These are phyloP conservation scores for Dryoscopus gambensis DNA, from an alignment of 2,113 vertebrate genomes.

Conservation along the genomic window DNA sequence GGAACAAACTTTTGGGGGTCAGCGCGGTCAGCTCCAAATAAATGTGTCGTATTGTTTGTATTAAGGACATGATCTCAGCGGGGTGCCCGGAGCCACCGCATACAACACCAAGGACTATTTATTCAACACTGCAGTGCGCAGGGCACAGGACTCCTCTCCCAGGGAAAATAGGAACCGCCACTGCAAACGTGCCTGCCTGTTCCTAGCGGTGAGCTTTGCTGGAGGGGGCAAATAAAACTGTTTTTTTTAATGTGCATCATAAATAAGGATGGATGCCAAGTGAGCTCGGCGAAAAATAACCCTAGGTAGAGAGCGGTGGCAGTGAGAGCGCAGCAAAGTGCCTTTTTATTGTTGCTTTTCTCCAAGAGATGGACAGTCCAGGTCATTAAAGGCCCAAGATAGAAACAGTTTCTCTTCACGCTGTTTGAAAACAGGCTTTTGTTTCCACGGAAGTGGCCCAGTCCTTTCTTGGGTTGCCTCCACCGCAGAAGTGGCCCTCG, in stretches of 20 bases:
- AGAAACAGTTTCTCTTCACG: conserved; percentile 69
- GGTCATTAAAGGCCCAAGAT: conserved; percentile 75
- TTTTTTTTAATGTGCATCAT: not conserved
- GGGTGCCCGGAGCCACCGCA: conserved; percentile 85
- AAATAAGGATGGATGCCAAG: conserved; percentile 25
- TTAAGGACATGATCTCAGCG: conserved; percentile 92
- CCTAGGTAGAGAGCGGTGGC: not conserved
- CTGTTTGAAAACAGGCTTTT: conserved; percentile 81
- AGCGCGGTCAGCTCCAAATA: conserved; percentile 89
- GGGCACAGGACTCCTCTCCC: conserved; percentile 52
- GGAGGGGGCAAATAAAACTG: conserved; percentile 13
- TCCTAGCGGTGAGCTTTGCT: not conserved
- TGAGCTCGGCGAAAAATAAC: not conserved
- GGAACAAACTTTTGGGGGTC: conserved; percentile 94
- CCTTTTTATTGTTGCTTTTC: not conserved
- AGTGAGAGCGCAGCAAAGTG: conserved; percentile 17
- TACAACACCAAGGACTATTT: conserved; percentile 68
- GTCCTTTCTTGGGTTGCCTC: conserved; percentile 47
- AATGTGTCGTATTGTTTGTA: conserved; percentile 92
- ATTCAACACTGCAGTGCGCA: conserved; percentile 74
- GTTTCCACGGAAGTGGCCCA: conserved; percentile 70
- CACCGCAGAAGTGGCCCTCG: conserved; percentile 9
- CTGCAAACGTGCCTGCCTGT: conserved; percentile 55
- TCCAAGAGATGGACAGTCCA: conserved; percentile 61
- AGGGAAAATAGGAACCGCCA: conserved; percentile 47